Percentiles rank a stretch among this genome's conserved stretches.
Evolutionary conservation across 2,797 vertebrate species (phyloP).

Genomic region (Alauda arvensis): DNA sequence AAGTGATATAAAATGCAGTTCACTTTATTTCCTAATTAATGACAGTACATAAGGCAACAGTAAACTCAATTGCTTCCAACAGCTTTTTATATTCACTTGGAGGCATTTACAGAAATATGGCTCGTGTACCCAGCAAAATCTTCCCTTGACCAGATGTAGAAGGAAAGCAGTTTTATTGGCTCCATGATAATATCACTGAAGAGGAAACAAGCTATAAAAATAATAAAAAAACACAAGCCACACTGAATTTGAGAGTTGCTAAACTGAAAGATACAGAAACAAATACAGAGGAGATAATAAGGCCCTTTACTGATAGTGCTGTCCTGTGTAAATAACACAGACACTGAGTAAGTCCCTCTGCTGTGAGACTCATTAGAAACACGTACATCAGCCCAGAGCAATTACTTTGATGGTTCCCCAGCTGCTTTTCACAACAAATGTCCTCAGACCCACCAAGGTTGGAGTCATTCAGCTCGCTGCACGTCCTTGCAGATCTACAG

Average conservation of each 20-base stretch:
- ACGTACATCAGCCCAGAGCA: neutral
- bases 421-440: slow-evolving; percentile 41
- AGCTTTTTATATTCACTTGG: slow-evolving; percentile 58
- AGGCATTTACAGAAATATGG: slow-evolving; percentile 52
- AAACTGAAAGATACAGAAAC: slow-evolving; percentile 43
- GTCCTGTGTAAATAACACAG: slow-evolving; percentile 53
- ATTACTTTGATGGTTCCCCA: slow-evolving; percentile 52
- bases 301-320: slow-evolving; percentile 46
- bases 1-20: slow-evolving; percentile 54
- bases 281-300: slow-evolving; percentile 53
- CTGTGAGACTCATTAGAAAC: slow-evolving; percentile 44
- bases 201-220: slow-evolving; percentile 61
- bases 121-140: slow-evolving; percentile 49
- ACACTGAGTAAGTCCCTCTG: slow-evolving; percentile 10
- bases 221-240: neutral
- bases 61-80: slow-evolving; percentile 63
- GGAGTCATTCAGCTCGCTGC: neutral
- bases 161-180: slow-evolving; percentile 54
- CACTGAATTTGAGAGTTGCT: slow-evolving; percentile 35
- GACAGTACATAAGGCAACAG: slow-evolving; percentile 51
- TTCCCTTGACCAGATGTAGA: slow-evolving; percentile 62
- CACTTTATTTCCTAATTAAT: slow-evolving; percentile 66
- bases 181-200: slow-evolving; percentile 54
- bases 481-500: neutral
- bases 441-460: neutral